Base-by-base conservation (phyloP, 2,113 vertebrate genomes). In the Cairina moschata region DNA sequence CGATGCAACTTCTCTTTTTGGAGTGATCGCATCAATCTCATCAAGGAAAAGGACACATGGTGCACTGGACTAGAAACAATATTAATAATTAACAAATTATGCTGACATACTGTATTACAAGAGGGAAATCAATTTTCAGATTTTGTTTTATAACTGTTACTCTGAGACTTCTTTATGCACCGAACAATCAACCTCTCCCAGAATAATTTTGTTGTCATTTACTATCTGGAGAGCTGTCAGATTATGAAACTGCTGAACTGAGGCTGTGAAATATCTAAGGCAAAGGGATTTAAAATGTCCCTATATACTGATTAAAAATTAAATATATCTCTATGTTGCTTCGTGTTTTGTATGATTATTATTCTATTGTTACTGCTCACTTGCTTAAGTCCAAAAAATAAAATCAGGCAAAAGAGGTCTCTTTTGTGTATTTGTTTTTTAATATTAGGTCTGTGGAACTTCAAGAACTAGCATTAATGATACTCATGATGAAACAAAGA, bases 31-130 rank as follows among this genome's bases (percentile, higher is more conserved):
- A 34, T 99, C 99, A 5, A 99, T 99, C 97, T 99, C 99, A 17
- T 99, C 99, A n/a, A 99, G 99, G 96, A 99, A 99, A 68, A 99
- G 95, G 94, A 99, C 98, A 93, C 99, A 99, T 0, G 99, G 99
- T 42, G 99, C 98, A 50, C 96, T 98, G 92, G 96, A 98, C 99
- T 98, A 77, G 92, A 42, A 96, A 92, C 20, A 86, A 86, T 18
- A 88, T 2, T 15, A 86, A 13, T 10, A n/a, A 93, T 66, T n/a
- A 90, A 40, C 65, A 82, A 86, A 44, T 42, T 44, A 77, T 6
- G 50, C 13, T 60, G 34, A 63, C 8, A 88, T 15, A n/a, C 16
- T 17, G 42, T 48, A 46, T 42, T 50, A 18, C 12, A 4, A 55
- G 36, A 69, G 13, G 63, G 11, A 84, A 32, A 69, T 1, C 26